Evolutionary conservation across 2,797 vertebrate species (phyloP).

Genomic region (Rhinophrynus dorsalis): DNA sequence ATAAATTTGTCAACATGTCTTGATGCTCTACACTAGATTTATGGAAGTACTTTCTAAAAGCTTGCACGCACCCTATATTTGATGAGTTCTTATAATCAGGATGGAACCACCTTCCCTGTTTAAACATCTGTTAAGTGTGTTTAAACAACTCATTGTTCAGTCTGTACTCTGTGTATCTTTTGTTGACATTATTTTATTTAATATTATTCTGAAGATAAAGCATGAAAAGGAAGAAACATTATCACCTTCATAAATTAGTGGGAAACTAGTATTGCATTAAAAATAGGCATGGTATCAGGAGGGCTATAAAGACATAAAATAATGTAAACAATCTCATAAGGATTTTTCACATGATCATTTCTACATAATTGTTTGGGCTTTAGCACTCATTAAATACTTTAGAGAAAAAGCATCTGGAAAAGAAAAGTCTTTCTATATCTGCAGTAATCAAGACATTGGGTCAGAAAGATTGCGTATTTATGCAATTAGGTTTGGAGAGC

Average conservation of each 20-base stretch:
- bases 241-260: not conserved
- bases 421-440: not conserved
- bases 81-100: constrained; percentile 3
- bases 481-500: not conserved
- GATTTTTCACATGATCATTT: not conserved
- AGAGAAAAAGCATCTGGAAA: not conserved
- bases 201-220: not conserved
- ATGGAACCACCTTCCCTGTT: constrained; percentile 26
- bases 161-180: constrained; percentile 9
- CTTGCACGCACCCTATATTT: constrained; percentile 5
- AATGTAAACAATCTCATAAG: not conserved
- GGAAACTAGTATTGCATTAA: not conserved
- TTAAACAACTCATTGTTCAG: constrained; percentile 28
- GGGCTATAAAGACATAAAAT: not conserved
- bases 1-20: not conserved
- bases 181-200: not conserved
- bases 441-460: not conserved
- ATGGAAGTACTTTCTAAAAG: not conserved
- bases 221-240: not conserved
- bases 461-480: not conserved
- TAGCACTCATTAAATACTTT: not conserved
- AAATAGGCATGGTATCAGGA: not conserved
- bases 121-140: constrained; percentile 27
- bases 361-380: not conserved
- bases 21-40: not conserved